Evolutionary conservation across 2,797 vertebrate species (phyloP), one percentile per base, ranked within the genome.

Genomic region (Galago senegalensis): DNA sequence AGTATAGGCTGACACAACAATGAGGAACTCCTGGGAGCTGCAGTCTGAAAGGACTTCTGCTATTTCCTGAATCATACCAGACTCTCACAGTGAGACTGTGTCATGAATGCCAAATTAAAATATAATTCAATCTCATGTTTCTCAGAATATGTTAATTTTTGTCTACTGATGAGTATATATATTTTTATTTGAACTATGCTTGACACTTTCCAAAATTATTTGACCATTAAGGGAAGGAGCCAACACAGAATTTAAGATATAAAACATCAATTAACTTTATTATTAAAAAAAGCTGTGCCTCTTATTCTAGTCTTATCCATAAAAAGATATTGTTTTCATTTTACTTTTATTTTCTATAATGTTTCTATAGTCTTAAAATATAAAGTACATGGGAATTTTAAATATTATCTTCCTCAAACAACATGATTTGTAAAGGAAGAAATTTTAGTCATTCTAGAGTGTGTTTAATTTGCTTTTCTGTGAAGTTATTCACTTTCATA

Each of bases 111-210:
- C 69, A 77, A 89, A 37, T 63, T 49, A 23, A 96, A 86, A 82
- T 76, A 56, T 86, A 86, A 81, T 82, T 17, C 20, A 92, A 63
- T 76, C 20, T 56, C 18, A 93, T 65, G 16, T 17, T 87, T 93
- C 81, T 90, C 11, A 76, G 43, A 37, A 94, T 17, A 58, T 79
- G 40, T 79, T 87, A 80, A 67, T 86, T 95, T 82, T 93, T 31
- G 60, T 77, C 87, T 58, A 83, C 5, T 56, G 20, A 4, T 37
- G 43, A 31, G 8, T 88, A 31, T 82, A 83, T 18, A 83, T 18
- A 87, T 96, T 58, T 79, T 56, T 43, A 31, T 58, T 27, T 67
- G n/a, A 89, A 86, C 27, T 37, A 18, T 89, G 17, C n/a, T 65
- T 80, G 18, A 73, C 89, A 40, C 6, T 46, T 93, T 67, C 46